A percentile compares a stretch with the other conserved stretches of the same genome.
These are phyloP conservation scores for Drosophila pectinifera DNA, from an alignment of 1,140 invertebrate genomes.

Conservation along the genomic window DNA sequence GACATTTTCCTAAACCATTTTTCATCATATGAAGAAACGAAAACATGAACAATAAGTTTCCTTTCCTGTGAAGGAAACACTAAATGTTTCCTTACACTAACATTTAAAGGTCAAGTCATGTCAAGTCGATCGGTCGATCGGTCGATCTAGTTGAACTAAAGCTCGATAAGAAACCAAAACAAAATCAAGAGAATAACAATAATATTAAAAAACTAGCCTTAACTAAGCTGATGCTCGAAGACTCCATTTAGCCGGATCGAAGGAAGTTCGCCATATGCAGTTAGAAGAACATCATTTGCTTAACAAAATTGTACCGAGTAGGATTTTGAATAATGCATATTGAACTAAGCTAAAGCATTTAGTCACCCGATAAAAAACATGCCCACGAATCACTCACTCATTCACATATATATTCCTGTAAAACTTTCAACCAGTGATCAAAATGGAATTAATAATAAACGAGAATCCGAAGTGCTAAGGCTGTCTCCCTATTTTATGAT, in stretches of 20 bases:
- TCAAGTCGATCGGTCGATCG: conserved; percentile 15
- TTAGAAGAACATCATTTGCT: conserved; percentile 39
- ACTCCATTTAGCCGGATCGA: conserved; percentile 14
- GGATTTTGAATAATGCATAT: conserved; percentile 62
- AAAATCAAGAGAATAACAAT: conserved; percentile 21
- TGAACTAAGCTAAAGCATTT: conserved; percentile 71
- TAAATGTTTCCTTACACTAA: conserved; percentile 58
- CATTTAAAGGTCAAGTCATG: conserved; percentile 17
- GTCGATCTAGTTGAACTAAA: conserved; percentile 64
- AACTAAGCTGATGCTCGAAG: conserved; percentile 35
- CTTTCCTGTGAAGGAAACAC: background rate
- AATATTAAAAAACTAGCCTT: conserved; percentile 55
- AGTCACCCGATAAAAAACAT: conserved; percentile 25
- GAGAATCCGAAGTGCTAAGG: conserved; percentile 23
- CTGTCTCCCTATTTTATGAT: background rate
- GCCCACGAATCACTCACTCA: conserved; percentile 20
- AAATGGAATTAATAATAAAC: conserved; percentile 27
- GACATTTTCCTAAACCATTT: background rate
- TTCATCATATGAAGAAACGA: background rate
- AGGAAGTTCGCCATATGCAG: conserved; percentile 6
- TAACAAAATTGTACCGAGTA: conserved; percentile 74
- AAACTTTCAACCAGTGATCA: conserved; percentile 23
- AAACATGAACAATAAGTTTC: background rate
- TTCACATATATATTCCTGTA: conserved; percentile 25
- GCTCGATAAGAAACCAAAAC: conserved; percentile 54